Evolutionary conservation across 2,888 invertebrate genomes (phyloP).

Genomic region (Embidobia sp.): DNA sequence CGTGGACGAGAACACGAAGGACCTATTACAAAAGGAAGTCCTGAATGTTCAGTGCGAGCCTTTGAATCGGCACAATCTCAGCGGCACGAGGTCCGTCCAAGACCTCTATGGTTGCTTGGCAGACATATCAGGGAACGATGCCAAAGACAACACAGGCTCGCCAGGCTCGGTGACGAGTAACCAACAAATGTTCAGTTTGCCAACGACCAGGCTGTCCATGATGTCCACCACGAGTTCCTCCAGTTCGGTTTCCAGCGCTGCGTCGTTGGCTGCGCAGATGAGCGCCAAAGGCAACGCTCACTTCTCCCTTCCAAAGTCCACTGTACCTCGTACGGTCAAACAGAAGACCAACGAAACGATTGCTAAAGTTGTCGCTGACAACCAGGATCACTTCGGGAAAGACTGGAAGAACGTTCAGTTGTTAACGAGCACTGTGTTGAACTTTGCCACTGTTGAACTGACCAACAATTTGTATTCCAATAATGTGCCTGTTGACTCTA

Average conservation of each 20-base stretch:
- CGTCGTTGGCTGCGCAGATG: constrained; percentile 70
- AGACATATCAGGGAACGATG: constrained; percentile 77
- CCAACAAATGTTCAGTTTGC: constrained; percentile 69
- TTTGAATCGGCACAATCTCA: constrained; percentile 49
- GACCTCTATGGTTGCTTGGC: constrained; percentile 74
- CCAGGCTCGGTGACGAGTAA: constrained; percentile 77
- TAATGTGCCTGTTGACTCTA: constrained; percentile 69
- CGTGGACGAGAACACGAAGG: constrained; percentile 75
- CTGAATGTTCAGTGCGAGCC: constrained; percentile 72
- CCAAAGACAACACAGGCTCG: constrained; percentile 70
- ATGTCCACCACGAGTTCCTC: constrained; percentile 75
- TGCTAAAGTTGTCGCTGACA: constrained; percentile 1
- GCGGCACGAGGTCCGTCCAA: constrained; percentile 65
- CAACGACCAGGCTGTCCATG: constrained; percentile 71
- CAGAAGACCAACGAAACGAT: constrained; percentile 14
- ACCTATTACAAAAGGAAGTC: constrained; percentile 73
- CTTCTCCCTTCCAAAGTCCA: constrained; percentile 72
- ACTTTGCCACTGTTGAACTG: constrained; percentile 69
- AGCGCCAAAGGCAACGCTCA: constrained; percentile 62
- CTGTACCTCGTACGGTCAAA: constrained; percentile 72
- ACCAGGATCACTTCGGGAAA: constrained; percentile 67
- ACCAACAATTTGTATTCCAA: constrained; percentile 65
- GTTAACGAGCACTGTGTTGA: constrained; percentile 69
- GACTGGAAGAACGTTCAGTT: constrained; percentile 76
- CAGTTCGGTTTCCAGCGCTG: constrained; percentile 75